Evolutionary conservation across 2,888 invertebrate genomes (phyloP), one percentile per base, ranked within the genome.

Genomic region (Carpatolechia fugitivella): DNA sequence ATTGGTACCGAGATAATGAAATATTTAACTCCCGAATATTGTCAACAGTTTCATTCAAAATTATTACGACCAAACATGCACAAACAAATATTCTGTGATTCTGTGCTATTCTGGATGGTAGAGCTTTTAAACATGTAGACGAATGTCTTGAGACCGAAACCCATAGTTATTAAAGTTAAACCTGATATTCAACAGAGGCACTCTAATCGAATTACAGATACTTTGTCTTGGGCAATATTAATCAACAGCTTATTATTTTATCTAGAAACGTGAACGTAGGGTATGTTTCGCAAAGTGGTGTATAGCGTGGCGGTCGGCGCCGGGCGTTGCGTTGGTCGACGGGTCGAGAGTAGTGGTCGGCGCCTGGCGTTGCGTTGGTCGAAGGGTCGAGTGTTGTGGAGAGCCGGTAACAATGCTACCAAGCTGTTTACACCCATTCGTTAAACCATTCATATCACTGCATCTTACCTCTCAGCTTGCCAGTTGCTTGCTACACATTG

Each of bases 361-460:
- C n/a, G n/a, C n/a, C n/a, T n/a, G n/a, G n/a, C n/a, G n/a, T n/a
- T n/a, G n/a, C n/a, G n/a, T n/a, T n/a, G n/a, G n/a, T n/a, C n/a
- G n/a, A n/a, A n/a, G n/a, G n/a, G n/a, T n/a, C n/a, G n/a, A n/a
- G n/a, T n/a, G n/a, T n/a, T n/a, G n/a, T n/a, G n/a, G 83, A 82
- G 79, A 80, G 76, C 79, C 69, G 68, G 65, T 70, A 74, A 85
- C 82, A 85, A 84, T 84, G 69, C 80, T 74, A 71, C 71, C 71
- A 31, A 7, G 69, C 68, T 76, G 80, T 83, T 85, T 84, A 86
- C 87, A 86, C 85, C 84, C 79, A 76, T 74, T 82, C 81, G 82
- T 85, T 85, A 78, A 85, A 82, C 81, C 80, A 79, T 82, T 74
- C 75, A 72, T 85, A 85, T 86, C 84, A 79, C 74, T 78, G 71